A percentile compares a stretch with the other conserved stretches of the same genome.
Evolutionary conservation across 1,140 invertebrate species (phyloP).

Genomic region (Limonius californicus): DNA sequence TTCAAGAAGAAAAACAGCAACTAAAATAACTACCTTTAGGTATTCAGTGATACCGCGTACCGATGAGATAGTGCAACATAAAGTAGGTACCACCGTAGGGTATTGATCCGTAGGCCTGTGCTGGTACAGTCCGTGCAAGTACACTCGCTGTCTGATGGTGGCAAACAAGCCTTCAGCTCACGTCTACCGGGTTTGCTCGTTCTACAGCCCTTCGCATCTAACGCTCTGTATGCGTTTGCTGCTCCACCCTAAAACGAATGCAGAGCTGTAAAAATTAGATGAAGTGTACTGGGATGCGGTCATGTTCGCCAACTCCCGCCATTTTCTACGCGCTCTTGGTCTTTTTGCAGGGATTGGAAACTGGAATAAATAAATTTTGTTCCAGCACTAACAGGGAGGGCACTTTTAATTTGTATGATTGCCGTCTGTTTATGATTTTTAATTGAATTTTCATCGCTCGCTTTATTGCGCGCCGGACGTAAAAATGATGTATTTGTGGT

Average conservation of each 20-base stretch:
- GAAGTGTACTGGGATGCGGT: neutral
- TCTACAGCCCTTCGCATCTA: neutral
- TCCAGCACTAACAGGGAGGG: no score
- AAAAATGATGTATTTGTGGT: no score
- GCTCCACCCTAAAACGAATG: neutral
- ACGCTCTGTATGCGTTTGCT: neutral
- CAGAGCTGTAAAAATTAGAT: neutral
- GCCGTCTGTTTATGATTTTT: no score
- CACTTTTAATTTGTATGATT: no score
- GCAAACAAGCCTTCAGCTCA: neutral
- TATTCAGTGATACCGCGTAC: neutral
- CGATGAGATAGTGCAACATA: neutral
- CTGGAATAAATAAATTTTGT: no score
- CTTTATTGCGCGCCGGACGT: no score
- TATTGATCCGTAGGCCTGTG: neutral
- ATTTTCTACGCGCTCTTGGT: no score
- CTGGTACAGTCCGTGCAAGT: neutral
- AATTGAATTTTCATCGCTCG: no score
- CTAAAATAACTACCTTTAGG: no score
- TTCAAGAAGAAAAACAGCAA: no score
- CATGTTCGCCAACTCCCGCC: no score
- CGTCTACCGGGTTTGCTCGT: neutral
- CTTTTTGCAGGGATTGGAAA: no score
- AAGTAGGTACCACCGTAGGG: constrained; percentile 5
- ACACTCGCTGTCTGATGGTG: neutral